These are phyloP conservation scores for Cacatua alba DNA, from an alignment of 2,113 vertebrate genomes.

Conservation along the genomic window DNA sequence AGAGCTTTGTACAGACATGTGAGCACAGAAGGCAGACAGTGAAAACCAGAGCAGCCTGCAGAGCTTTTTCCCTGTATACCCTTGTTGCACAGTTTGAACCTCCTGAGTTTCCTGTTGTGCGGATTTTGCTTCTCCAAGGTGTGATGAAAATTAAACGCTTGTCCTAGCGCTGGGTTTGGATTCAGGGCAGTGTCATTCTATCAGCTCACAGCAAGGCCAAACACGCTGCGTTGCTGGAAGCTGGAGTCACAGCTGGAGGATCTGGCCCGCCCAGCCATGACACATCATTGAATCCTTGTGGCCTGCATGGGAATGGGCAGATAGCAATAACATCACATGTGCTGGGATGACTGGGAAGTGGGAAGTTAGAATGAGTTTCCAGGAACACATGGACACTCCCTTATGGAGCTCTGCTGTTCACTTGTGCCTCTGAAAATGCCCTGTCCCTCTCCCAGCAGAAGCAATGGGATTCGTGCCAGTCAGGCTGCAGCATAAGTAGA, in stretches of 20 bases:
- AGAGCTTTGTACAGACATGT: neutral
- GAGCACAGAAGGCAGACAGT: neutral
- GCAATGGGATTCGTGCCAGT: neutral
- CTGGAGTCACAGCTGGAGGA: neutral
- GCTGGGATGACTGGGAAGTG: neutral
- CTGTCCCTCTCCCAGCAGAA: neutral
- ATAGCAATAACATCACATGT: neutral
- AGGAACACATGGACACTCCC: neutral
- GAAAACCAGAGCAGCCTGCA: neutral
- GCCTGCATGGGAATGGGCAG: neutral
- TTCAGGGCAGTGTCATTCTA: neutral
- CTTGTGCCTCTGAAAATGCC: neutral
- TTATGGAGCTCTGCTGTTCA: neutral
- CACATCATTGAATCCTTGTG: fast-evolving
- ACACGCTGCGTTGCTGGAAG: fast-evolving
- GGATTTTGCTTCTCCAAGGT: neutral
- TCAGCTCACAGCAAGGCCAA: neutral
- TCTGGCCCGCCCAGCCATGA: neutral
- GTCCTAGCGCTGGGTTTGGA: neutral
- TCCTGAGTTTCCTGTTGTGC: neutral
- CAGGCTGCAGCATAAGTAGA: neutral
- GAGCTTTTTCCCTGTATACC: neutral
- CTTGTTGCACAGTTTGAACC: neutral
- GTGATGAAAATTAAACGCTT: neutral
- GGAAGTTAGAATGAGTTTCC: neutral